Evolutionary conservation across 2,113 vertebrate genomes (phyloP), one percentile per base, ranked within the genome.

Genomic region (Clarias macrocephalus): DNA sequence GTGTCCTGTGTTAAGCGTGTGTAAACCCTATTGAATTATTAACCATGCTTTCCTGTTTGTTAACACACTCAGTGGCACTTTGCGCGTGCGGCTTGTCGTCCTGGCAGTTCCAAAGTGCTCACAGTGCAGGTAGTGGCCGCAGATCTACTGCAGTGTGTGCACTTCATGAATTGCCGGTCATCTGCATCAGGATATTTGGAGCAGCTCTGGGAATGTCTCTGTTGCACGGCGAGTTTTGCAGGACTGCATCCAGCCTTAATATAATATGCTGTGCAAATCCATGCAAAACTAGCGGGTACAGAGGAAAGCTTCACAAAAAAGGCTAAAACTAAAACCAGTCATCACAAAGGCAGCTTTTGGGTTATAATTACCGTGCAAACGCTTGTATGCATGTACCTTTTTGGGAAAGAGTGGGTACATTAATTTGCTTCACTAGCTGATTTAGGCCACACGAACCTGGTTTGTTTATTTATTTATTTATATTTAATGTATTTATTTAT

Each of bases 21-120:
- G 13, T 25, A 21, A n/a, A 52, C 42, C 13, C 54, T 18, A 12
- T 21, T 42, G 59, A 33, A n/a, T 10, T 72, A 16, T 75, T 80
- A 54, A 57, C 56, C 48, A n/a, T 10, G 37, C 28, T 54, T 37
- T 11, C 1, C 13, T 54, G 21, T 37, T 42, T 30, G 16, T 80
- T 82, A 63, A 11, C 48, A 59, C 12, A 16, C 23, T 63, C 57
- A 15, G 42, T 75, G n/a, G 52, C 75, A 18, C 52, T 56, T 28
- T 28, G 52, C 85, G 52, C 12, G 42, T 21, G 25, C 33, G 21
- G 60, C 30, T 33, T 90, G 91, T 93, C 81, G 94, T 96, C 96
- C 93, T 90, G 89, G 97, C 94, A 94, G 96, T 96, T 94, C 96
- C 97, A 99, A 99, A 99, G 97, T 99, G 98, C 98, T 98, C 97